Conservation (phyloP, 2,797 vertebrate species). For the Chrysocyon brachyurus region DNA sequence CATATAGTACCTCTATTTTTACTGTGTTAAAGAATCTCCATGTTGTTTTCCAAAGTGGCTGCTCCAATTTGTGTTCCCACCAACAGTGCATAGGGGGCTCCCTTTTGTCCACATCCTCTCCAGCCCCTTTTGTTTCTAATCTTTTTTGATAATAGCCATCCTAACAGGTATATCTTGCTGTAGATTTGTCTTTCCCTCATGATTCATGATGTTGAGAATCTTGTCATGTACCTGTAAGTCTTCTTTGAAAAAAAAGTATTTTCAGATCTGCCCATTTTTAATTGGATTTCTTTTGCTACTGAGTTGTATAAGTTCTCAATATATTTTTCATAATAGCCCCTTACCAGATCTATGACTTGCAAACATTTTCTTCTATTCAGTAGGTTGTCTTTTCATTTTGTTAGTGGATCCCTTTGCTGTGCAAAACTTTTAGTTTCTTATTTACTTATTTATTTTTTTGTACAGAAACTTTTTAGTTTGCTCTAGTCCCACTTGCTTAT, state of each 20-base stretch:
- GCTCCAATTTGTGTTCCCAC: neutral
- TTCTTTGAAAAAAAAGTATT: neutral
- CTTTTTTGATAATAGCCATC: neutral
- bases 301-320: neutral
- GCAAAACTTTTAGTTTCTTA: neutral
- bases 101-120: neutral
- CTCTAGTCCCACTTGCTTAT: neutral
- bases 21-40: neutral
- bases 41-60: neutral
- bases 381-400: neutral
- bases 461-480: neutral
- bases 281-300: neutral
- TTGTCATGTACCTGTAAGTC: neutral
- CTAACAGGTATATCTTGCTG: neutral
- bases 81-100: neutral
- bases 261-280: neutral
- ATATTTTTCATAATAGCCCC: neutral
- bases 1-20: neutral
- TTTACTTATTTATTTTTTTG: neutral
- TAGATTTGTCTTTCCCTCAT: neutral
- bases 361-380: neutral
- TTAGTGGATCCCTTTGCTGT: neutral
- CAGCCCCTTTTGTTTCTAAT: neutral
- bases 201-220: neutral
- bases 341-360: neutral